phyloP scores from a whole-genome alignment of 2,888 invertebrate genomes.

The Lasioglossum marginatum region DNA sequence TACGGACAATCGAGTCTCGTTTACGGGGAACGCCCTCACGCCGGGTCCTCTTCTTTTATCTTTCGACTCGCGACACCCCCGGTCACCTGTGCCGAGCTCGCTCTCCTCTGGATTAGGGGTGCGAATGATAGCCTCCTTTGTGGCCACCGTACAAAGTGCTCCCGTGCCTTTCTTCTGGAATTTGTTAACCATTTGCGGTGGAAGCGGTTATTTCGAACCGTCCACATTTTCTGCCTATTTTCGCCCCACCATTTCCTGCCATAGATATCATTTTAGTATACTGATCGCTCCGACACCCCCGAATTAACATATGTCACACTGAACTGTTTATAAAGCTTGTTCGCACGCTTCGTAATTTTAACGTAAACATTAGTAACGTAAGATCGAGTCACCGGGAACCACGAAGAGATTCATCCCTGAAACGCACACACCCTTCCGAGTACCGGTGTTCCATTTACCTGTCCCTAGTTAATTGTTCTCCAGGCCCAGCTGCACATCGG shows the following conservation, averaged over 20 bases:
- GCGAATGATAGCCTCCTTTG: slow-evolving; percentile 11
- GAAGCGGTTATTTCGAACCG: not conserved
- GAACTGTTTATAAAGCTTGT: not conserved
- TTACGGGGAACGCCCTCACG: slow-evolving; percentile 66
- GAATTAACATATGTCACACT: not conserved
- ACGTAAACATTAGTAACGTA: not conserved
- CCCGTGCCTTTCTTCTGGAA: not conserved
- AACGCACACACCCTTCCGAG: not conserved
- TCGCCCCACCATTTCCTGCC: not conserved
- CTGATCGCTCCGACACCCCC: not conserved
- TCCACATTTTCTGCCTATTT: not conserved
- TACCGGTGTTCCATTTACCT: not conserved
- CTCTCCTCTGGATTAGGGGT: not conserved
- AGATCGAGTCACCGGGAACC: not conserved
- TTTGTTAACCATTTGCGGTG: slow-evolving; percentile 6
- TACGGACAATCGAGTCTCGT: slow-evolving; percentile 75
- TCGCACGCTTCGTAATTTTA: no score
- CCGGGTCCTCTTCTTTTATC: slow-evolving; percentile 54
- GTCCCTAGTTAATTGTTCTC: slow-evolving; percentile 16
- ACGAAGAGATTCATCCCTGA: not conserved
- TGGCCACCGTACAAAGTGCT: not conserved
- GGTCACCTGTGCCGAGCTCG: slow-evolving; percentile 1
- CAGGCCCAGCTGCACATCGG: not conserved
- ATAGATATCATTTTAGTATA: not conserved
- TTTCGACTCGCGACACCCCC: slow-evolving; percentile 42